Conservation (phyloP, 2,888 invertebrate genomes). For the Dendrolimus pini region DNA sequence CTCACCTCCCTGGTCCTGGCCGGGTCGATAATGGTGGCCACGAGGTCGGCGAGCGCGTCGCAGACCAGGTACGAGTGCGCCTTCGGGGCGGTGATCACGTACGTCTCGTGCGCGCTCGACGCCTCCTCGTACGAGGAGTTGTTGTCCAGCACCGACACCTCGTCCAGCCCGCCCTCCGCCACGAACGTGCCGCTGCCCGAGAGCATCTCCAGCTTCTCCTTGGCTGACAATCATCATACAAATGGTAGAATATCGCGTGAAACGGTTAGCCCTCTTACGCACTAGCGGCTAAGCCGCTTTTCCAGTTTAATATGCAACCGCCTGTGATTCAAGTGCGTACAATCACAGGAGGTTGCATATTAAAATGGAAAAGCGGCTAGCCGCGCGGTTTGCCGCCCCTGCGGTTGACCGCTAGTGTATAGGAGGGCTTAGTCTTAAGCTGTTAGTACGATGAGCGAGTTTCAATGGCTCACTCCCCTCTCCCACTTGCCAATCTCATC, state of each 20-base stretch:
- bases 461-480: no score
- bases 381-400: no score
- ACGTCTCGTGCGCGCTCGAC: slow-evolving; percentile 39
- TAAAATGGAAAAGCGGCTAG: no score
- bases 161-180: slow-evolving; percentile 21
- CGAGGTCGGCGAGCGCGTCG: slow-evolving; percentile 40
- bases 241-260: not conserved
- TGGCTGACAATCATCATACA: slow-evolving; percentile 21
- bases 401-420: no score
- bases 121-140: slow-evolving; percentile 25
- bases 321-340: no score
- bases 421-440: no score
- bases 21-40: slow-evolving; percentile 42
- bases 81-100: slow-evolving; percentile 57
- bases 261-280: no score
- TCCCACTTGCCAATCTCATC: no score
- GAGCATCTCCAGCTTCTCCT: slow-evolving; percentile 47
- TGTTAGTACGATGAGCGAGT: no score
- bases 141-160: slow-evolving; percentile 19
- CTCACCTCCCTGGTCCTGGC: slow-evolving; percentile 11
- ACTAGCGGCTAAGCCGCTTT: no score
- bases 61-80: slow-evolving; percentile 51
- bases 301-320: no score
- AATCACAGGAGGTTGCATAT: no score
- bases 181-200: slow-evolving; percentile 26